Evolutionary conservation across 2,888 invertebrate species (phyloP).

Genomic region (Clostera curtula): DNA sequence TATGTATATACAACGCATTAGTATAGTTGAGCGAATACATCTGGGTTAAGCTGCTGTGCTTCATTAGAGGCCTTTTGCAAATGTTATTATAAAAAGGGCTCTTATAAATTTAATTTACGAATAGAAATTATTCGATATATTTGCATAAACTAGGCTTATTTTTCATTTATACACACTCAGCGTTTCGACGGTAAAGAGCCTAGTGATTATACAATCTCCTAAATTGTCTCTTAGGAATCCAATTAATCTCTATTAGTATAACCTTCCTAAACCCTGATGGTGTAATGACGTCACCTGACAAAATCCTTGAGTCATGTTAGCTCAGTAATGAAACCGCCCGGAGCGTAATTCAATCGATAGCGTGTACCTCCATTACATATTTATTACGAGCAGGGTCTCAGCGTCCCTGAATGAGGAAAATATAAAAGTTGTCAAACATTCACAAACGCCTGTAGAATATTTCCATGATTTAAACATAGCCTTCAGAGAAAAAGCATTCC

Average conservation of each 20-base stretch:
- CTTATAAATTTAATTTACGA: too few relatives aligned
- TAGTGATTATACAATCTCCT: too few relatives aligned
- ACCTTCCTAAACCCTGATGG: too few relatives aligned
- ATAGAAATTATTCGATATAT: conserved; percentile 24
- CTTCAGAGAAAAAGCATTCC: too few relatives aligned
- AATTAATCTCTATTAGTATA: too few relatives aligned
- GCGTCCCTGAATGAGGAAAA: conserved; percentile 35
- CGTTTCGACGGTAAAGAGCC: too few relatives aligned
- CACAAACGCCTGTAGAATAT: conserved; percentile 20
- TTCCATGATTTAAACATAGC: conserved; percentile 23
- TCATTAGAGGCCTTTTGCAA: too few relatives aligned
- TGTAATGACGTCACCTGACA: too few relatives aligned
- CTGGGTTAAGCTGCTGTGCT: conserved; percentile 32
- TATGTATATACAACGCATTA: conserved; percentile 66
- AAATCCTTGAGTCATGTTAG: conserved; percentile 49
- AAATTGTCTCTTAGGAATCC: too few relatives aligned
- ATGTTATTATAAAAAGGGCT: too few relatives aligned
- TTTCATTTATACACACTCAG: too few relatives aligned
- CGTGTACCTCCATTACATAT: conserved; percentile 53
- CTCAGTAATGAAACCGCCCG: conserved; percentile 46
- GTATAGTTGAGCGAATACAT: conserved; percentile 32
- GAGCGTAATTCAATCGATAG: conserved; percentile 51
- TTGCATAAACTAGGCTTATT: conserved; percentile 9
- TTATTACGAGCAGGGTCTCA: conserved; percentile 48
- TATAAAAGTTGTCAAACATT: conserved; percentile 30